Evolutionary conservation across 2,113 vertebrate genomes (phyloP).

Genomic region (Callospermophilus lateralis): DNA sequence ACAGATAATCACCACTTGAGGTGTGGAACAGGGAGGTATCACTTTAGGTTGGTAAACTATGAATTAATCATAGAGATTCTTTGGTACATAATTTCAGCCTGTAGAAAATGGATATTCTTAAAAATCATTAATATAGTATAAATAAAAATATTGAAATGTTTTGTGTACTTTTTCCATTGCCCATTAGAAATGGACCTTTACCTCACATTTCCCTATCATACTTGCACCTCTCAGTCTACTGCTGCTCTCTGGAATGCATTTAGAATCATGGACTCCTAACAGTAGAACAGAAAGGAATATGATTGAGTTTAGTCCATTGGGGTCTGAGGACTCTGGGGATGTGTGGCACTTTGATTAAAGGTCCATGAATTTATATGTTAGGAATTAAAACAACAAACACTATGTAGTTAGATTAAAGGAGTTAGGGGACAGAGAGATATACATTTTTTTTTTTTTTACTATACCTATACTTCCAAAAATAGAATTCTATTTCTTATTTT

Average conservation of each 20-base stretch:
- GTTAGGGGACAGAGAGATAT: neutral
- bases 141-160: slow-evolving; percentile 6
- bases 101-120: slow-evolving; percentile 18
- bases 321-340: neutral
- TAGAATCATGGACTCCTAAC: neutral
- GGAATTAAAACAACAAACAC: neutral
- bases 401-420: neutral
- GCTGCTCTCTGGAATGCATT: neutral
- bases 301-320: neutral
- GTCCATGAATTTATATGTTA: neutral
- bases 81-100: slow-evolving; percentile 37
- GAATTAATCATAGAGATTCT: slow-evolving; percentile 23
- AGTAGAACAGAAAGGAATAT: neutral
- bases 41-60: neutral
- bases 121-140: neutral
- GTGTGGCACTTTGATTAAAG: neutral
- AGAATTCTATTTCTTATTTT: slow-evolving; percentile 13
- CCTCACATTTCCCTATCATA: neutral
- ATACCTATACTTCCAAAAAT: neutral
- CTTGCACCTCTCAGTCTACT: neutral
- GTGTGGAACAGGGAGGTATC: neutral
- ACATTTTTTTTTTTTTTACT: neutral
- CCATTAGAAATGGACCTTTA: neutral
- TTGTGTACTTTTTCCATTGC: neutral
- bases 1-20: neutral